Base-by-base conservation (phyloP, 2,888 invertebrate genomes). In the Phragmatobia fuliginosa region DNA sequence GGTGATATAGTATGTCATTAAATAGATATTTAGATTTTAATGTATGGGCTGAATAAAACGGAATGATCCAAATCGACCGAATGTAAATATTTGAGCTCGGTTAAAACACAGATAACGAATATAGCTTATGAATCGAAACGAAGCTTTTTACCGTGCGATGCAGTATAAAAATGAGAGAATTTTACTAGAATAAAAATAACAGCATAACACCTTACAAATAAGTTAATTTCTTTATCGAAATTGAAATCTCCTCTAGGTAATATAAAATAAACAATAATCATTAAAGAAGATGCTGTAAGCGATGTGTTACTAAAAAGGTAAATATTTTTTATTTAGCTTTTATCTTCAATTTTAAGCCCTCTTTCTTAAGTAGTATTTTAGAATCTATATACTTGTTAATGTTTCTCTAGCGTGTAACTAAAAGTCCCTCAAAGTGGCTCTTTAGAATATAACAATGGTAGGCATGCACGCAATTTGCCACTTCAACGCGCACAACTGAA, bases 391-490 rank as follows among this genome's bases (percentile, higher is more conserved):
- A 36, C 6, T 28, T 65, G 18, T 25, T 66, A 45, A 33, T 10
- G 31, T 5, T 31, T 28, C 8, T 21, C n/a, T 59, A 38, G 38
- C 66, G 21, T 59, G 58, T 28, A 36, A 59, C 49, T 18, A 62
- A 38, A 41, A 14, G 11, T 10, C 21, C 31, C 62, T 38, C 61
- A 60, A 62, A 64, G 28, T 59, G 49, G 33, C 52, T 56, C 61
- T 61, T 61, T 61, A 21, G 45, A 64, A n/a, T 32, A 56, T 69
- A 69, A 52, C 60, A 64, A 64, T 52, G 33, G 61, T 8, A 2
- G 28, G 52, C 69, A 65, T 52, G 60, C 64, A 69, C 65, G 69
- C 49, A 21, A 69, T 69, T 69, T 65, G 36, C 59, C 60, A 38
- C 67, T 68, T 64, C 36, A 68, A 52, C 49, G 36, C 33, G 2